Conservation (phyloP, 2,888 invertebrate species). For the Eupelmus urozonus region DNA sequence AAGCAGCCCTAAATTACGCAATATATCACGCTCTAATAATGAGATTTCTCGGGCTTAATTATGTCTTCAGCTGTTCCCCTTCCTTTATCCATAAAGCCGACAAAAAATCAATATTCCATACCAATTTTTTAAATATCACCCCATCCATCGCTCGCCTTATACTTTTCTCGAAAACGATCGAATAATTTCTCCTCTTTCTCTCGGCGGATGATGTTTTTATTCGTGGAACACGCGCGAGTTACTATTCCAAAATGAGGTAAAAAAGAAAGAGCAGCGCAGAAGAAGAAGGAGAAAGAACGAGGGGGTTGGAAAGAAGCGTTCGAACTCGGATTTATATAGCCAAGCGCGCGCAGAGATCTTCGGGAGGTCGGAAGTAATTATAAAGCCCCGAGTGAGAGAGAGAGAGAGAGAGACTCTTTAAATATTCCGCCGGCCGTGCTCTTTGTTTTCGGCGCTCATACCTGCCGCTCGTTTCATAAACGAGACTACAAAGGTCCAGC, state of each 20-base stretch:
- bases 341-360: constrained; percentile 36
- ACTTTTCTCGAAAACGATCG: constrained; percentile 54
- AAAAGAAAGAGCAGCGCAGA: constrained; percentile 28
- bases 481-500: constrained; percentile 73
- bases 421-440: constrained; percentile 66
- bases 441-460: constrained; percentile 71
- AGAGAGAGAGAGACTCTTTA: constrained; percentile 62
- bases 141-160: constrained; percentile 5
- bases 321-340: constrained; percentile 56
- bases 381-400: constrained; percentile 64
- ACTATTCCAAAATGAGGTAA: constrained; percentile 33
- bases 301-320: constrained; percentile 41
- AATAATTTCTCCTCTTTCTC: constrained; percentile 55
- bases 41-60: constrained; percentile 54
- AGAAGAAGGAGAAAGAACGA: constrained; percentile 43
- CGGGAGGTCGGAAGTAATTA: constrained; percentile 75
- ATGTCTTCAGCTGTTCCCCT: constrained; percentile 52
- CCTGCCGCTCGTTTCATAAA: constrained; percentile 76
- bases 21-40: constrained; percentile 39
- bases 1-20: constrained; percentile 13
- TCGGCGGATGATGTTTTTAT: constrained; percentile 57
- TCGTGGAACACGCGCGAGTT: constrained; percentile 55
- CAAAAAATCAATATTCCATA: constrained; percentile 54
- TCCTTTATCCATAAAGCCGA: neutral
- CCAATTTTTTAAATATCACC: constrained; percentile 32